These are phyloP conservation scores for Stenoptilia bipunctidactyla DNA, from an alignment of 2,888 invertebrate species.

Conservation along the genomic window DNA sequence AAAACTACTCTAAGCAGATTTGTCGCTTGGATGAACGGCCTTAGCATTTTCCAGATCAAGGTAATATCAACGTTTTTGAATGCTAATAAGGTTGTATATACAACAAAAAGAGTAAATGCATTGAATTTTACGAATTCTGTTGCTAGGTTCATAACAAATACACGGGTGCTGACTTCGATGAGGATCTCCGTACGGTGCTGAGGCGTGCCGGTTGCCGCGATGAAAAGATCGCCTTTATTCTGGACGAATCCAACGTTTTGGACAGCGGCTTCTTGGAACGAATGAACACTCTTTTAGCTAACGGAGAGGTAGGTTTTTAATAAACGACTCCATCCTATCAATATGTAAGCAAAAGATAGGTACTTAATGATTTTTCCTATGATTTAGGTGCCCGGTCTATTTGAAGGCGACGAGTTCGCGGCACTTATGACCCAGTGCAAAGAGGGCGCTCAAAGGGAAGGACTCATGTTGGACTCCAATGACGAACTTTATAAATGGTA, in stretches of 20 bases:
- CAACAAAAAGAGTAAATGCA: too few species aligned
- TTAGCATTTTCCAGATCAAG: slow-evolving; percentile 99
- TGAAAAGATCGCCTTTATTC: slow-evolving; percentile 98
- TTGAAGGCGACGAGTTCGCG: slow-evolving; percentile 98
- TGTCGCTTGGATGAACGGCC: slow-evolving; percentile 99
- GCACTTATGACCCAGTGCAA: slow-evolving; percentile 99
- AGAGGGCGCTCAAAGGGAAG: slow-evolving; percentile 98
- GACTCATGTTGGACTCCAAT: slow-evolving; percentile 97
- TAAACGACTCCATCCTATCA: too few species aligned
- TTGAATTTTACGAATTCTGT: too few species aligned
- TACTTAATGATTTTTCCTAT: too few species aligned
- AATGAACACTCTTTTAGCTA: slow-evolving; percentile 98
- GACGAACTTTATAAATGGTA: slow-evolving; percentile 99
- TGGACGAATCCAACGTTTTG: slow-evolving; percentile 98
- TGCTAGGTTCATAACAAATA: slow-evolving; percentile 96
- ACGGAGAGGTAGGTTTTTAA: slow-evolving; percentile 81
- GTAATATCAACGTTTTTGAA: too few species aligned
- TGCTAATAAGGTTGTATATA: too few species aligned
- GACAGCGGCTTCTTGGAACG: slow-evolving; percentile 99
- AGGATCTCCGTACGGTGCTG: slow-evolving; percentile 92
- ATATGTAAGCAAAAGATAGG: too few species aligned
- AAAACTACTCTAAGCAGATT: slow-evolving; percentile 99
- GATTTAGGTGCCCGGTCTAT: slow-evolving; percentile 85
- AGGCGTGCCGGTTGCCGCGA: slow-evolving; percentile 92
- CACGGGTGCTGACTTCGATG: slow-evolving; percentile 98